These are phyloP conservation scores for Genyomyrus donnyi DNA, from an alignment of 2,113 vertebrate genomes.

Conservation along the genomic window DNA sequence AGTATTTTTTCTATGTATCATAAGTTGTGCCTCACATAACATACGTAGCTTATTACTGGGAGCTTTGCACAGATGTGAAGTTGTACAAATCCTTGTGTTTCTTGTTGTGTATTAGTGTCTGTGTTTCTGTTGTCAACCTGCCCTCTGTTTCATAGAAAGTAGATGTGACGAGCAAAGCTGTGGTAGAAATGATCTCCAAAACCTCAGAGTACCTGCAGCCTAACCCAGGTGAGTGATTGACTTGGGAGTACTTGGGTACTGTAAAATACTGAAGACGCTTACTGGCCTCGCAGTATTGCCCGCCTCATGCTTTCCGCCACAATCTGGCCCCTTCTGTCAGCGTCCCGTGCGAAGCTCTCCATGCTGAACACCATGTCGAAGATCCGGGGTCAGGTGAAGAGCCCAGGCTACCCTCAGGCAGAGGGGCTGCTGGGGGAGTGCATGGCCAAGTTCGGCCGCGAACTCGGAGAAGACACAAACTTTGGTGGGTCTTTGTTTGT, in stretches of 20 bases:
- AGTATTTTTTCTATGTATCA: not conserved
- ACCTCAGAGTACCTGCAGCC: constrained; percentile 96
- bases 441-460: constrained; percentile 86
- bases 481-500: constrained; percentile 70
- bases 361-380: constrained; percentile 98
- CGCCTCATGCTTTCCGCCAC: not conserved
- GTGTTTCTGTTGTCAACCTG: not conserved
- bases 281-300: not conserved
- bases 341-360: constrained; percentile 88
- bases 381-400: constrained; percentile 97
- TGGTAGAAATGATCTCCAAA: constrained; percentile 85
- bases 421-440: constrained; percentile 92
- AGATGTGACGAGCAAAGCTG: constrained; percentile 92
- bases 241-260: not conserved
- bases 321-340: constrained; percentile 46
- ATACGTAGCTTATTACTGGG: too few species aligned
- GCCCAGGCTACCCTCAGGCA: constrained; percentile 87
- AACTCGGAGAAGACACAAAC: constrained; percentile 92
- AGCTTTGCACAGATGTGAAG: not conserved
- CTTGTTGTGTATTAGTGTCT: not conserved
- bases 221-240: constrained; percentile 77
- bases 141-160: constrained; percentile 74
- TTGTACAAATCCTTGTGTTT: not conserved
- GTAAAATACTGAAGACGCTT: not conserved
- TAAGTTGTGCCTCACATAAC: not conserved